Evolutionary conservation across 2,113 vertebrate species (phyloP), one percentile per base, ranked within the genome.

Genomic region (Ailurus styani): DNA sequence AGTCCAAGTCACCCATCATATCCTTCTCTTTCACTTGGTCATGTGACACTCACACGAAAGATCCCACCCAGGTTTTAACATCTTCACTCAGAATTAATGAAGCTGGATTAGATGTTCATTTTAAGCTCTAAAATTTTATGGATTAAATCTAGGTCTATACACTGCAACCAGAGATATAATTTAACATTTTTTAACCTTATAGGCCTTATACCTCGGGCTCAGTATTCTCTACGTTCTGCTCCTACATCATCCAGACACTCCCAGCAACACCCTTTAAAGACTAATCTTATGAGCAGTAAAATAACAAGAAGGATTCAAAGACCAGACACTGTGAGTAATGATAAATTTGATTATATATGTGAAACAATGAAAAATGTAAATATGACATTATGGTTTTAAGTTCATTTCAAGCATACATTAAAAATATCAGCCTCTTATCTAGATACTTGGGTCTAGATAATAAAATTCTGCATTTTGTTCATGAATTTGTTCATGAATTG

Each of bases 301-400:
- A 45, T 60, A 90, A 84, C 15, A 96, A 78, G 64, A 62, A 98
- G 93, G 70, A 93, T 91, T 55, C 97, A 96, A 91, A 97, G 98
- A 87, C 96, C 98, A 20, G 99, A 98, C 97, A 98, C 98, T 55
- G 98, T 98, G 95, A 98, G 98, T 98, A 93, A 62, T 2, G 6
- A 64, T 45, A 34, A 52, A 57, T 85, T 34, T 89, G 27, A 50
- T 40, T 94, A 78, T 45, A 77, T 87, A 45, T 8, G 29, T 70
- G 12, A 95, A 52, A 93, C 55, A 57, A 60, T 78, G 68, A 89
- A 81, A 81, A 89, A 2, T 25, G 7, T 86, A 54, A 31, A 73
- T 29, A 75, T 64, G 23, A 87, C 57, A 42, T 68, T 85, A 62
- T 23, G 15, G 25, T 50, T 96, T 91, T 81, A 75, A 42, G 55